These are phyloP conservation scores for Tineola bisselliella DNA, from an alignment of 2,888 invertebrate species.

Conservation along the genomic window DNA sequence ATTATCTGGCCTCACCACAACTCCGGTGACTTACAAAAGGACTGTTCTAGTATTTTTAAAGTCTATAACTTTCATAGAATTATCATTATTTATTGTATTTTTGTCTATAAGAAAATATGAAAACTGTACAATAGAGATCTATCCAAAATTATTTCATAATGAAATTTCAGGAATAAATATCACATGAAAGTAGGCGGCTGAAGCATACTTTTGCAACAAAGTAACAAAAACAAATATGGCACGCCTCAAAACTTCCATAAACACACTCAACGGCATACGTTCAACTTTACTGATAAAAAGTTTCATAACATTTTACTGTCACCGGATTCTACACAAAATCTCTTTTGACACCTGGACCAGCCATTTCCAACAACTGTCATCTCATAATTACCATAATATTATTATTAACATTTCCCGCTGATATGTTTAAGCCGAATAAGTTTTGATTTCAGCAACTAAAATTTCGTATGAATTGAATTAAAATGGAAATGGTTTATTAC, in stretches of 20 bases:
- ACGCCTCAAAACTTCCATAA: neutral
- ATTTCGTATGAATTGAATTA: too few species aligned
- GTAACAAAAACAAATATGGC: constrained; percentile 4
- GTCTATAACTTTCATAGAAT: too few species aligned
- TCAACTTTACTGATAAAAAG: constrained; percentile 4
- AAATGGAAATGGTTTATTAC: too few species aligned
- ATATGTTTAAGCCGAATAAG: neutral
- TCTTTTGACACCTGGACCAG: constrained; percentile 1
- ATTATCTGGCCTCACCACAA: too few species aligned
- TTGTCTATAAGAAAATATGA: too few species aligned
- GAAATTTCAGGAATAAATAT: neutral
- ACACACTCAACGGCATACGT: neutral
- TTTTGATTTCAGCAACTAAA: too few species aligned
- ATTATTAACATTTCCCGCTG: neutral
- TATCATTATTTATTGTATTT: too few species aligned
- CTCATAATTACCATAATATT: neutral
- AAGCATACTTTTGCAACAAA: neutral
- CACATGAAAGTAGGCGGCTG: neutral
- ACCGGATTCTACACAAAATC: neutral
- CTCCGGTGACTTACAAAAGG: too few species aligned
- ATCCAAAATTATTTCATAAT: neutral
- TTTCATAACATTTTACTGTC: neutral
- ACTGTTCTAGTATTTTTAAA: too few species aligned
- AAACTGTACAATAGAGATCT: neutral
- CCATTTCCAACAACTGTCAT: neutral